Evolutionary conservation across 2,797 vertebrate species (phyloP), one percentile per base, ranked within the genome.

Genomic region (Peromyscus attwateri): DNA sequence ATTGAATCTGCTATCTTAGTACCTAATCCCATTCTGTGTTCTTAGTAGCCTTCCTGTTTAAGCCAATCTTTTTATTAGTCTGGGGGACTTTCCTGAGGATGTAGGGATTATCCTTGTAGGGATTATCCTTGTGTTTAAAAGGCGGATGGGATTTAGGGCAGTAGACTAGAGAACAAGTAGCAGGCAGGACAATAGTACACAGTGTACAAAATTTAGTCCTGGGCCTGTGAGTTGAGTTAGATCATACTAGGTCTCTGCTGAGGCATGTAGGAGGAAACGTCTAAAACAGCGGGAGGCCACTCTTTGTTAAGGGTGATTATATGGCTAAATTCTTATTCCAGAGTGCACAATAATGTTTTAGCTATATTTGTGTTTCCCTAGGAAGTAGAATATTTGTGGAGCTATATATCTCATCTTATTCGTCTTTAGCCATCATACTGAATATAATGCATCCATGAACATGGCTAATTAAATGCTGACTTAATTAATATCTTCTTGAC

Each of bases 61-160:
- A 70, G 25, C 37, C n/a, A 62, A 23, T n/a, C 21, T 34, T 40
- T 62, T 68, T 87, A 34, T 43, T 84, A 12, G 23, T 83, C 43
- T 40, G 55, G 12, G 55, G 90, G 68, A 49, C 21, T 55, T 87
- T 66, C 68, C 23, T 21, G 29, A 68, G 89, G 77, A 91, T 31
- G 29, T 34, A 21, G 52, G 23, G 34, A 93, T 88, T 87, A 31
- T 34, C 87, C 25, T 89, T 21, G 37, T 40, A 27, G 64, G 27
- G 37, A 96, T 87, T 89, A 34, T 27, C 89, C 23, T 82, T 49
- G 66, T 55, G 88, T 43, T 84, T 62, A 80, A 91, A 85, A 91
- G 49, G 70, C 46, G 25, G 66, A 29, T 52, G 27, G 34, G 71
- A 23, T 60, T 79, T 91, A 92, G 70, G 31, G 64, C 34, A 12